phyloP scores from a whole-genome alignment of 2,888 invertebrate genomes.

The Merodon equestris region DNA sequence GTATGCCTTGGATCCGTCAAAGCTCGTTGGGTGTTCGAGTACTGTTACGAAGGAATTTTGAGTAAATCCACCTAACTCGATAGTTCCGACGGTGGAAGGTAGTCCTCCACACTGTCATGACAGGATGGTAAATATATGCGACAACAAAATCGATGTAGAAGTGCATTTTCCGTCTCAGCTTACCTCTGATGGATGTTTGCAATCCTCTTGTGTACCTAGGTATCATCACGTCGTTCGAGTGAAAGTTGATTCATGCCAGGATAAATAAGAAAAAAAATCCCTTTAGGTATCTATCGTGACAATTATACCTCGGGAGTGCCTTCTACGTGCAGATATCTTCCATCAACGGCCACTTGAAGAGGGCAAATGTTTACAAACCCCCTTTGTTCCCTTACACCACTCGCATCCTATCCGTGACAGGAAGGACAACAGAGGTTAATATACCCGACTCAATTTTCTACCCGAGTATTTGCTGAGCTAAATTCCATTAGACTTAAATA shows the following conservation, averaged over 20 bases:
- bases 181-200: constrained; percentile 9
- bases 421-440: no score
- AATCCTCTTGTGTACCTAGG: constrained; percentile 4
- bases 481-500: constrained; percentile 61
- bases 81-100: no score
- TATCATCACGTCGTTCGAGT: no score
- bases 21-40: not conserved
- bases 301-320: not conserved
- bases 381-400: no score
- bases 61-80: constrained; percentile 31
- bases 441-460: constrained; percentile 33
- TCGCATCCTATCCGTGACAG: no score
- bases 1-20: constrained; percentile 39
- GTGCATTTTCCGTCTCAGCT: no score
- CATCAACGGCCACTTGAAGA: not conserved
- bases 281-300: not conserved
- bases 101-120: no score
- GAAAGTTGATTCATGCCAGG: no score
- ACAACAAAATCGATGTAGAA: constrained; percentile 43
- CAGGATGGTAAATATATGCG: constrained; percentile 34
- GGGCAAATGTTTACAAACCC: not conserved
- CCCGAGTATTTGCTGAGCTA: constrained; percentile 42
- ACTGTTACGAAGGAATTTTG: constrained; percentile 29
- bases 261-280: no score
- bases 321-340: constrained; percentile 1